Conservation (phyloP, 2,113 vertebrate species). For the Ornithorhynchus anatinus region DNA sequence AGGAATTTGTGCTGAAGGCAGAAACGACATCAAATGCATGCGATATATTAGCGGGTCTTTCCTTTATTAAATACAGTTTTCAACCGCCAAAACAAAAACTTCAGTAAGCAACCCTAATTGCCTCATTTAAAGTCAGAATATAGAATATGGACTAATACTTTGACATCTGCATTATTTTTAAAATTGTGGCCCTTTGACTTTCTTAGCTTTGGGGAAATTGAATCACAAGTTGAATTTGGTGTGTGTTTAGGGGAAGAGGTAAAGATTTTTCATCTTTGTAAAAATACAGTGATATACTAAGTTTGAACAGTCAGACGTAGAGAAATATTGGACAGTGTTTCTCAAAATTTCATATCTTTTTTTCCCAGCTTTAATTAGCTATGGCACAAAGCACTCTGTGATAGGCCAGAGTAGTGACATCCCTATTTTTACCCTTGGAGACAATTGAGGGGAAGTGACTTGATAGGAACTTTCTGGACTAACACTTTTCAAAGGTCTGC, state of each 20-base stretch:
- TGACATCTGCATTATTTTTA: neutral
- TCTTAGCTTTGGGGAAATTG: conserved; percentile 12
- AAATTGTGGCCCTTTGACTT: conserved; percentile 15
- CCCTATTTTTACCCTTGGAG: neutral
- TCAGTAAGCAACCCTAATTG: neutral
- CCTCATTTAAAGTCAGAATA: conserved; percentile 24
- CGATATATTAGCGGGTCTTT: conserved; percentile 7
- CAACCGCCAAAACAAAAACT: conserved; percentile 13
- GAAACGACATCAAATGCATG: conserved; percentile 16
- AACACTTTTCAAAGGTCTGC: neutral
- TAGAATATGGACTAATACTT: conserved; percentile 9
- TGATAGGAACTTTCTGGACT: neutral
- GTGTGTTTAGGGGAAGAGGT: conserved; percentile 7
- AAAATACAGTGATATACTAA: neutral
- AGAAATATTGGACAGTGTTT: too few species aligned
- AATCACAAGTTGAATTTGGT: conserved; percentile 30
- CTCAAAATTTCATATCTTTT: conserved; percentile 16
- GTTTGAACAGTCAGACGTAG: too few species aligned
- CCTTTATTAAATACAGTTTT: neutral
- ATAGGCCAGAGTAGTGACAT: neutral
- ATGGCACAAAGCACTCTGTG: neutral
- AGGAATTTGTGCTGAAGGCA: conserved; percentile 43
- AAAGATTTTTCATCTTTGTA: conserved; percentile 4
- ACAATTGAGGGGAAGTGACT: too few species aligned
- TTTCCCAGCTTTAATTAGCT: neutral